These are phyloP conservation scores for Gallinago jamesoni DNA, from an alignment of 2,113 vertebrate species.

Conservation along the genomic window DNA sequence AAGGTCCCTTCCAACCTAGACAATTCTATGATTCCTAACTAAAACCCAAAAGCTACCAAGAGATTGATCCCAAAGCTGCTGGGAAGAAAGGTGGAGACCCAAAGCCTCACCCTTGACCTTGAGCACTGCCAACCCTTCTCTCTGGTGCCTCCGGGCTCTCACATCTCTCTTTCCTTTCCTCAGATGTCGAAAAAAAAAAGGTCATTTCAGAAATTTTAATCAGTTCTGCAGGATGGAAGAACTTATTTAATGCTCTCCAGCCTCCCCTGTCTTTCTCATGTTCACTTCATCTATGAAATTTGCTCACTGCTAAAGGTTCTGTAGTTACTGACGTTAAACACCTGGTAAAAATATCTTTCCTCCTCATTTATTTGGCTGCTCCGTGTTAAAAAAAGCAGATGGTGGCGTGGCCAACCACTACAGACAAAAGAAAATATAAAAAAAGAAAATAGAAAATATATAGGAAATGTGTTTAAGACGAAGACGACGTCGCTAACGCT, in stretches of 20 bases:
- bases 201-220: background rate
- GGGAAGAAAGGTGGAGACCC: background rate
- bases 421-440: background rate
- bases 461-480: too few species aligned
- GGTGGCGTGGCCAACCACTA: background rate
- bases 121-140: background rate
- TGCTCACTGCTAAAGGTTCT: accelerated
- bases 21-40: background rate
- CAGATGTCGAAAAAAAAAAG: background rate
- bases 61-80: background rate
- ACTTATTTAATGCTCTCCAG: background rate
- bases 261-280: background rate
- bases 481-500: background rate
- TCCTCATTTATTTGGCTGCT: background rate
- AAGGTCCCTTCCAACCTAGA: too few species aligned
- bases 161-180: background rate
- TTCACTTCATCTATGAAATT: background rate
- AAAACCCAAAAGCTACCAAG: too few species aligned
- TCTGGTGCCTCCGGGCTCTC: background rate
- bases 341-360: background rate
- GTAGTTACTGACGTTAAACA: background rate
- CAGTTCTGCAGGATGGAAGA: background rate
- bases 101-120: background rate
- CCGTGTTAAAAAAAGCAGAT: background rate
- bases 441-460: too few species aligned